These are phyloP conservation scores for Rhombomys opimus DNA, from an alignment of 2,113 vertebrate genomes.

Conservation along the genomic window DNA sequence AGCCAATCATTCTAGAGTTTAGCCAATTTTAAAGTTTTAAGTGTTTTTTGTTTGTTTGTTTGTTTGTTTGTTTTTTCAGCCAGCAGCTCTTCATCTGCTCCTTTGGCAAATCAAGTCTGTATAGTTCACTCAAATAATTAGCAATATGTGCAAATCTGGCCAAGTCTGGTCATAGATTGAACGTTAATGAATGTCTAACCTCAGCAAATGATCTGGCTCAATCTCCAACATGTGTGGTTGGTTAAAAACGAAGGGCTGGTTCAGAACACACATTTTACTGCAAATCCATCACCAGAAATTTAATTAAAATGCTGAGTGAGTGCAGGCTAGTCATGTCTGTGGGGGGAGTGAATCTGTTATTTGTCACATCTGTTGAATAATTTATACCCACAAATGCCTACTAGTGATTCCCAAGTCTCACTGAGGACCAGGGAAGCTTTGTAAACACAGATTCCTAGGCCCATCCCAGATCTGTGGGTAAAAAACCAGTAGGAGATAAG, in stretches of 20 bases:
- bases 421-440: not conserved
- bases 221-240: not conserved
- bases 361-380: conserved; percentile 10
- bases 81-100: not conserved
- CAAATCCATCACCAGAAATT: conserved; percentile 9
- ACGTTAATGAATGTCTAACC: conserved; percentile 25
- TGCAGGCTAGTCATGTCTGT: not conserved
- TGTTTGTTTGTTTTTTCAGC: not conserved
- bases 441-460: conserved; percentile 28
- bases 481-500: not conserved
- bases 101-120: not conserved
- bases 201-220: conserved; percentile 7
- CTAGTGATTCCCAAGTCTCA: not conserved
- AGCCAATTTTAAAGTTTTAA: not conserved
- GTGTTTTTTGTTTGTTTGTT: not conserved
- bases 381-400: conserved; percentile 15
- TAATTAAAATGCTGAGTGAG: not conserved
- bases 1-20: not conserved
- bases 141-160: not conserved
- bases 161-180: not conserved
- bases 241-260: not conserved
- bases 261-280: not conserved
- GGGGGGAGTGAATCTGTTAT: not conserved
- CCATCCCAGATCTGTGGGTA: not conserved
- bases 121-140: conserved; percentile 9